These are phyloP conservation scores for Trichoplax adhaerens DNA, from an alignment of 37 sponge, comb jelly and placozoan genomes.

Conservation along the genomic window DNA sequence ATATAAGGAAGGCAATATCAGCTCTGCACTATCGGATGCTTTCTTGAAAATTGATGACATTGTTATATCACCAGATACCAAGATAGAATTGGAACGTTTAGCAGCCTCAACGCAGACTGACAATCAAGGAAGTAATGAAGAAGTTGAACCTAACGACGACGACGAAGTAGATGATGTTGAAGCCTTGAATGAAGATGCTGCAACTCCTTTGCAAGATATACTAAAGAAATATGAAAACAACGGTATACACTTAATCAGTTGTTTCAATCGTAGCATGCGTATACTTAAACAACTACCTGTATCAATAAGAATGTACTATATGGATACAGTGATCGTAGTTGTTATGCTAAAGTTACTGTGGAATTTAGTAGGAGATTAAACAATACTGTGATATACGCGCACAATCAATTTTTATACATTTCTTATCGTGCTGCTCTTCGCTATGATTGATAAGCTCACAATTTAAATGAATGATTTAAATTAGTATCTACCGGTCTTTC, in stretches of 20 bases:
- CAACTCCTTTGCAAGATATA: conserved; percentile 50
- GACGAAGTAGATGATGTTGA: conserved; percentile 25
- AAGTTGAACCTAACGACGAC: conserved; percentile 14
- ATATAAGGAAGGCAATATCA: conserved; percentile 22
- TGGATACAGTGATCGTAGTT: no score
- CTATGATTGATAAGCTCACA: no score
- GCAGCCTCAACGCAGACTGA: conserved; percentile 25
- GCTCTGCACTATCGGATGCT: conserved; percentile 34
- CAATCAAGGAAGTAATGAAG: conserved; percentile 3
- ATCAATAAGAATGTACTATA: no score
- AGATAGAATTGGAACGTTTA: conserved; percentile 8
- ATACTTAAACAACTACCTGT: no score
- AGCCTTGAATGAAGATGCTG: conserved; percentile 52
- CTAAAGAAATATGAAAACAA: conserved; percentile 33
- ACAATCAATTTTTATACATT: no score
- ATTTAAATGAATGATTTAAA: no score
- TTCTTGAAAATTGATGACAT: conserved; percentile 53
- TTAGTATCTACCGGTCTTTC: no score
- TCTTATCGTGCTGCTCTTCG: no score
- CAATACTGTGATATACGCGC: no score
- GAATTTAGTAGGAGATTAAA: no score
- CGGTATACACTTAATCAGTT: background rate
- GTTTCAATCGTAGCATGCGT: no score
- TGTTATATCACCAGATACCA: conserved; percentile 3
- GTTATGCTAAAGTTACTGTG: no score